A percentile compares a stretch with the other conserved stretches of the same genome.
Conservation (phyloP, 2,888 invertebrate species). For the Ochropacha duplaris region DNA sequence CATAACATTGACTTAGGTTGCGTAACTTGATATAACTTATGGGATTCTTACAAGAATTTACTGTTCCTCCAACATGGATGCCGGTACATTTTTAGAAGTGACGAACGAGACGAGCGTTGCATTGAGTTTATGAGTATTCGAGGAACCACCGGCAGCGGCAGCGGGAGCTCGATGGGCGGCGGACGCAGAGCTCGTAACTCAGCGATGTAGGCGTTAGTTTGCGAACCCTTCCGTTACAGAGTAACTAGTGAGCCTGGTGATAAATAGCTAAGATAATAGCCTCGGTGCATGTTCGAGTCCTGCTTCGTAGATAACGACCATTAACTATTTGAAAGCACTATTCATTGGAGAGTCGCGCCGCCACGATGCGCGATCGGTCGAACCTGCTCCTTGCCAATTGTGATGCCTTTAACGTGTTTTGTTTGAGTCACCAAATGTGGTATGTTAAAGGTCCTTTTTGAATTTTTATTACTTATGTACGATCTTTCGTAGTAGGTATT, state of each 20-base stretch:
- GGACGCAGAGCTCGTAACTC: neutral
- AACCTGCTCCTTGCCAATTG: neutral
- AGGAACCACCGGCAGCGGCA: neutral
- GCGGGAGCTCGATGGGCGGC: neutral
- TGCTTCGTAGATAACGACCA: conserved; percentile 1
- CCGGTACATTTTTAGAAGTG: neutral
- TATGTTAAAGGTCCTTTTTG: neutral
- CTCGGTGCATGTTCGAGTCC: neutral
- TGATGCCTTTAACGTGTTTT: neutral
- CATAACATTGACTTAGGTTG: neutral
- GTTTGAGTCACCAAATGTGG: neutral
- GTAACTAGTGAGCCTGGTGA: neutral
- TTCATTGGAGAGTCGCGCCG: neutral
- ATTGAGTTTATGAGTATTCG: neutral
- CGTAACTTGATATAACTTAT: neutral
- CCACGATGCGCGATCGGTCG: neutral
- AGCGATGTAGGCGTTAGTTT: neutral
- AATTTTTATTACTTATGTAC: neutral
- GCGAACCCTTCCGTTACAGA: neutral
- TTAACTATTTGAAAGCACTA: neutral
- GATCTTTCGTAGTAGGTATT: neutral
- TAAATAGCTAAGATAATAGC: conserved; percentile 1
- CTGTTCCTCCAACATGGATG: neutral
- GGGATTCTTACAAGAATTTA: neutral
- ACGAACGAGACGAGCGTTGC: neutral